Percentiles rank a stretch among this genome's conserved stretches.
phyloP scores from a whole-genome alignment of 1,140 invertebrate genomes.

The Pseudachorutes palmiensis region DNA sequence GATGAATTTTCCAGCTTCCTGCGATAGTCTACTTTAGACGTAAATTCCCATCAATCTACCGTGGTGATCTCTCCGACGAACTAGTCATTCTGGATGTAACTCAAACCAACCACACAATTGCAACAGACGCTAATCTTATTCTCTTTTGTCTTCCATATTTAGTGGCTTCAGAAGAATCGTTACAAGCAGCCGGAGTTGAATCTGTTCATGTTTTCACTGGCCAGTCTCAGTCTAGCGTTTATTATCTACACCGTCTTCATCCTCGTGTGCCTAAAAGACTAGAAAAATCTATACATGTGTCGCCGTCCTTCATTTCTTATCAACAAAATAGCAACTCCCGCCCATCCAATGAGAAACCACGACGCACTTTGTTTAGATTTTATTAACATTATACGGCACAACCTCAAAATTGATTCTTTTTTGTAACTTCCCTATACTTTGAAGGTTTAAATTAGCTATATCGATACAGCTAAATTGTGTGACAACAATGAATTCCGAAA shows the following conservation, averaged over 20 bases:
- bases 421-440: background rate
- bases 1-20: conserved; percentile 13
- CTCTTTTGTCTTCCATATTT: conserved; percentile 63
- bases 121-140: conserved; percentile 6
- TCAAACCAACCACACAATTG: background rate
- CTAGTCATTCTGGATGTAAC: background rate
- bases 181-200: conserved; percentile 87
- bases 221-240: conserved; percentile 74
- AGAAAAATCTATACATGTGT: background rate
- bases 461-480: background rate
- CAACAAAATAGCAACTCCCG: too few species aligned
- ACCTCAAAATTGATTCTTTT: background rate
- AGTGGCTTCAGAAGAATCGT: conserved; percentile 86
- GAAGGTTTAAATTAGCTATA: background rate
- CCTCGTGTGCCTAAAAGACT: conserved; percentile 65
- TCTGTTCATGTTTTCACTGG: conserved; percentile 87
- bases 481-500: background rate
- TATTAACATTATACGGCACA: conserved; percentile 12
- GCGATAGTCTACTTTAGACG: conserved; percentile 88
- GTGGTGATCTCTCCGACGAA: conserved; percentile 54
- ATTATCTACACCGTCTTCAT: conserved; percentile 83
- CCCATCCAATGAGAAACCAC: too few species aligned
- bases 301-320: too few species aligned
- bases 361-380: background rate
- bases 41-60: conserved; percentile 86